Evolutionary conservation across 2,888 invertebrate genomes (phyloP), one percentile per base, ranked within the genome.

Genomic region (Luperina testacea): DNA sequence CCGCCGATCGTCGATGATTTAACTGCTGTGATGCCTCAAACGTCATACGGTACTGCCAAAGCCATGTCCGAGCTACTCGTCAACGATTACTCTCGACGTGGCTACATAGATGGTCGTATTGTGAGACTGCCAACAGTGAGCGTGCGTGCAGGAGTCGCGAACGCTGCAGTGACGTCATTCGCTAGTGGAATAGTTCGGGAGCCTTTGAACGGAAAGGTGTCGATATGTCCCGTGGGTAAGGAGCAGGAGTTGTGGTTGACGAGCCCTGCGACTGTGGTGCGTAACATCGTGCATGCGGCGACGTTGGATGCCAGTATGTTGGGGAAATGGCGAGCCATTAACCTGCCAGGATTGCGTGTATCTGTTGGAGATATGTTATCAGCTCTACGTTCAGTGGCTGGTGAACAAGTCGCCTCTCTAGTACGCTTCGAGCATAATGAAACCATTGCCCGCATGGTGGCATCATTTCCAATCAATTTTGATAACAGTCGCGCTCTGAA

Each of bases 141-240:
- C 75, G 95, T 96, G 17, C 92, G 96, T n/a, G 92, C 92, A 0
- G 96, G 96, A 5, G 90, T 88, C 3, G 90, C 96, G 24, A 96
- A 96, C 84, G 89, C 91, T 32, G 96, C 96, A 0, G 93, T 96
- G 63, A 95, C 96, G n/a, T 96, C 96, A 65, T 96, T 94, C 79
- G 96, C 94, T 5, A 96, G 96, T 87, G 95, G 94, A 2, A 89
- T 96, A n/a, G 90, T 96, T 61, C 93, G 96, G 38, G 96, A 96
- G 81, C 95, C 96, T 27, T 88, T 96, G 75, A 90, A 91, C 6
- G 95, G 95, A 3, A 80, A 87, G 48, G 78, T 75, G 48, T 91
- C 93, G 5, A 79, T 88, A 65, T 92, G 94, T 65, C 96, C 96
- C 0, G 96, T 96, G 65, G 86, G 88, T 24, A 83, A 86, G 42